Evolutionary conservation across 2,113 vertebrate species (phyloP).

Genomic region (Pluvialis apricaria): DNA sequence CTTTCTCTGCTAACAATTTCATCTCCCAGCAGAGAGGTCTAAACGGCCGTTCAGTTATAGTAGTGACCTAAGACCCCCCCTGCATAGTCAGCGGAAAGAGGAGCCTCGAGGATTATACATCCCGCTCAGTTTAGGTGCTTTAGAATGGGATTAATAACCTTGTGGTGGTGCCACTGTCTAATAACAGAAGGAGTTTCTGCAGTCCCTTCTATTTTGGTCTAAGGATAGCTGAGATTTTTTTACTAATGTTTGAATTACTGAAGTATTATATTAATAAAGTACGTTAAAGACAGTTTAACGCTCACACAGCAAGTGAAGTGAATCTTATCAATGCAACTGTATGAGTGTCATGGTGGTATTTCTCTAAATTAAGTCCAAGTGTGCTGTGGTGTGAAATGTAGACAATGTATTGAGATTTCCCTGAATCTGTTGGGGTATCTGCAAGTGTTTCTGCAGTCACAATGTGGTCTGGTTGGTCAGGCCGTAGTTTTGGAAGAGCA

Average conservation of each 20-base stretch:
- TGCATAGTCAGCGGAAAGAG: neutral
- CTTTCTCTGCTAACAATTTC: neutral
- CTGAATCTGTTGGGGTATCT: neutral
- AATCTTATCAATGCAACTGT: neutral
- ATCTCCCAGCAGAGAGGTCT: neutral
- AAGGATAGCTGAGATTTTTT: neutral
- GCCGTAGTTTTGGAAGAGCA: neutral
- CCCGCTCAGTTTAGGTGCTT: neutral
- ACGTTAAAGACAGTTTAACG: neutral
- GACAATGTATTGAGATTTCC: neutral
- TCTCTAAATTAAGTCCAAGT: neutral
- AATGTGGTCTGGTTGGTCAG: neutral
- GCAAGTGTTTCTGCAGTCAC: neutral
- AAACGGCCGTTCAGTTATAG: neutral
- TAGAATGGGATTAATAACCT: neutral
- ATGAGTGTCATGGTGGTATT: neutral
- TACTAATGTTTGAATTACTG: neutral
- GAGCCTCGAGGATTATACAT: fast-evolving
- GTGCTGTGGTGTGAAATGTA: neutral
- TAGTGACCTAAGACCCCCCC: neutral
- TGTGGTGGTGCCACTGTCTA: neutral
- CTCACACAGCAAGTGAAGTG: neutral
- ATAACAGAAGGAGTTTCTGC: neutral
- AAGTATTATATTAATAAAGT: neutral
- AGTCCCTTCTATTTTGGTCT: neutral